Evolutionary conservation across 37 sponge, comb jelly and placozoan genomes (phyloP), one percentile per base, ranked within the genome.

Genomic region (Diacarnus erythraeanus): DNA sequence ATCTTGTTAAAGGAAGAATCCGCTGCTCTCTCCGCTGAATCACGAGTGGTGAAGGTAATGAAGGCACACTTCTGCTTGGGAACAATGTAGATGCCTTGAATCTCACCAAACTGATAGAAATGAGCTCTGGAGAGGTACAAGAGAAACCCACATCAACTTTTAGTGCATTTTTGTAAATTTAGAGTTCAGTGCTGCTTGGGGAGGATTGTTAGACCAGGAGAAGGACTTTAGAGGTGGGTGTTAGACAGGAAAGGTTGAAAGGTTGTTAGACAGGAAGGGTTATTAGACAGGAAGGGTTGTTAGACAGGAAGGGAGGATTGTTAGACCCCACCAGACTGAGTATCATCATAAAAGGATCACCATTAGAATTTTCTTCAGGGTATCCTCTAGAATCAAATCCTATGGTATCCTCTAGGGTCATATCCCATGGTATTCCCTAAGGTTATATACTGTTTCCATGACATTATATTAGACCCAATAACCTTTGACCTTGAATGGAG

Each of bases 91-190:
- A 97, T 75, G 39, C 38, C 38, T 17, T 79, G 58, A 34, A 97
- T 84, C 81, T 97, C 98, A 1, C 98, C 98, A 85, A 79, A 97
- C 89, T 94, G 95, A 59, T 97, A 97, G 67, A 94, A 97, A 42
- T 86, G 78, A 31, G 86, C 90, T 38, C 94, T 94, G 66, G 5
- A 67, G 47, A 74, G 27, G 20, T 43, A 26, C 2, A 27, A 40
- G 4, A 51, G 31, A 75, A 59, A 18, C 36, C 39, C 40, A 35
- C 3, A 57, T 12, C 22, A 84, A 40, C 33, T 17, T n/a, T n/a
- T n/a, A n/a, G n/a, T n/a, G n/a, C n/a, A n/a, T n/a, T n/a, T n/a
- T n/a, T n/a, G 29, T 23, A 59, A 33, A 31, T 6, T 61, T 22
- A 26, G 38, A 66, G 56, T n/a, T n/a, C n/a, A n/a, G n/a, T n/a